phyloP scores from a whole-genome alignment of 2,888 invertebrate genomes.

The Dryobotodes eremita region DNA sequence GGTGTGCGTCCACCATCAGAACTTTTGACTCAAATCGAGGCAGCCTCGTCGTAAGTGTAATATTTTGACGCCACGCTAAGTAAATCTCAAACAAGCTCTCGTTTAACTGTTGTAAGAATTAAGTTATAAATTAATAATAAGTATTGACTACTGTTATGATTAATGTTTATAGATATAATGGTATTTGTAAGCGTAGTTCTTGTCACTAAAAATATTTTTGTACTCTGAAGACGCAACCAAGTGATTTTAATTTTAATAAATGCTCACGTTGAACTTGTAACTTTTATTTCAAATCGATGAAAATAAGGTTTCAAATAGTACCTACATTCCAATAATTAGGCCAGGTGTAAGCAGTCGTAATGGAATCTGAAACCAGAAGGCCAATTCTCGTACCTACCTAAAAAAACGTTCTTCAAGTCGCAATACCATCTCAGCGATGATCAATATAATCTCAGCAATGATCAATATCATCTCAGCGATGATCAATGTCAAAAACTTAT shows the following conservation, averaged over 20 bases:
- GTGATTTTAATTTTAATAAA: conserved; percentile 63
- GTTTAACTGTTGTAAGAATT: conserved; percentile 40
- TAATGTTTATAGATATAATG: conserved; percentile 47
- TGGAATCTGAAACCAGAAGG: too few relatives aligned
- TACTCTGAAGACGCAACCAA: conserved; percentile 57
- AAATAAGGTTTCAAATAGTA: not conserved
- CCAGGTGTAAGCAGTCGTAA: too few relatives aligned
- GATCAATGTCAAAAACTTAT: too few relatives aligned
- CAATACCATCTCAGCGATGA: too few relatives aligned
- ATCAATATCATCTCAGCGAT: too few relatives aligned
- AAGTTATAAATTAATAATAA: conserved; percentile 54
- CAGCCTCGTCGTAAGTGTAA: conserved; percentile 17
- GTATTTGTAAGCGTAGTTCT: conserved; percentile 53
- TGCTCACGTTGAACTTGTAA: conserved; percentile 33
- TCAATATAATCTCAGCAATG: too few relatives aligned
- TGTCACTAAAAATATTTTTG: conserved; percentile 59
- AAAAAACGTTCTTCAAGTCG: too few relatives aligned
- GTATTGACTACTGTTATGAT: conserved; percentile 63
- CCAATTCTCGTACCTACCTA: too few relatives aligned
- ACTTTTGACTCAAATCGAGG: conserved; percentile 9
- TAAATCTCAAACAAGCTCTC: conserved; percentile 55
- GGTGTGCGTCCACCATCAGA: not conserved
- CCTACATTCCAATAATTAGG: not conserved
- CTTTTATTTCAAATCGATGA: conserved; percentile 6
- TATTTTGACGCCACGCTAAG: conserved; percentile 19